Evolutionary conservation across 2,888 invertebrate genomes (phyloP), one percentile per base, ranked within the genome.

Genomic region (Ametastegia equiseti): DNA sequence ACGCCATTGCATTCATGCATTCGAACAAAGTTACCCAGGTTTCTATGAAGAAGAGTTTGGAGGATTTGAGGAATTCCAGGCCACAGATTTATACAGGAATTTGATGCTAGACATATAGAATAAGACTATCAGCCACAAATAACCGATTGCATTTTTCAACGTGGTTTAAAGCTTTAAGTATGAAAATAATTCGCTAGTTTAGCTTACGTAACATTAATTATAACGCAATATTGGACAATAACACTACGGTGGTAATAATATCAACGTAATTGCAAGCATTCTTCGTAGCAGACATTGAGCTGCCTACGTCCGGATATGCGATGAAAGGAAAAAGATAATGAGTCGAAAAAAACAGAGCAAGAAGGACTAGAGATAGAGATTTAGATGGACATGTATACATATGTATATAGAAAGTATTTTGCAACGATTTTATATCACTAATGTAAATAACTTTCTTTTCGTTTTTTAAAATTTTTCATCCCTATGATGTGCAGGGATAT

Each of bases 161-260:
- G 27, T 50, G 15, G 11, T 75, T 75, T 71, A n/a, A 9, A 71
- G 45, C 73, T 54, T 36, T 50, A 27, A 36, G n/a, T 75, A 75
- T 75, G 33, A 50, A 23, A 75, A 75, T 54, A 50, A 54, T 33
- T 45, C 36, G 54, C 54, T 75, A 54, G 19, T 19, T 75, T 30
- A 50, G 54, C 54, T 50, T 50, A 15, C 36, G 2, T 60, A 42
- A 78, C 63, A 45, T 36, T 78, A 60, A 19, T 42, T 60, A 7
- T 78, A 60, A 75, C 15, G 36, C 57, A 78, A 23, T 78, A 27
- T 39, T 42, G 78, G 60, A 78, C 60, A 63, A 78, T 57, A 57
- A 78, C 13, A n/a, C 60, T 50, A 19, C 78, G 42, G 5, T 75
- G 50, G 9, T 54, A 36, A 36, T 33, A n/a, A 75, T 36, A 47